Conservation (phyloP, 2,113 vertebrate species). For the Eurystomus gularis region DNA sequence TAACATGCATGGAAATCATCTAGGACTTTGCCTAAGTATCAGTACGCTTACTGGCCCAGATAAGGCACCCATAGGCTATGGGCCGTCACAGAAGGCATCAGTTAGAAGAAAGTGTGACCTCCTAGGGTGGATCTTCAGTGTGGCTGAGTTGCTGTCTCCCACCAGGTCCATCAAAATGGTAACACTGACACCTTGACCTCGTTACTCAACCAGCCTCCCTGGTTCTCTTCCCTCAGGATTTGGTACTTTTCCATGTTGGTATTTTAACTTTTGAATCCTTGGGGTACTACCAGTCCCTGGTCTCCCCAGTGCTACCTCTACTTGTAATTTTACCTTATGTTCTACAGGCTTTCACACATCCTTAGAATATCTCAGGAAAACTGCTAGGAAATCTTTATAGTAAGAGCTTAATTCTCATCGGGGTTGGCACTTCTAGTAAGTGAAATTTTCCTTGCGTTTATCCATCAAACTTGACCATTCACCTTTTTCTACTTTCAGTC, state of each 20-base stretch:
- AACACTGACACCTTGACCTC: not conserved
- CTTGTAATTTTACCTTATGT: not conserved
- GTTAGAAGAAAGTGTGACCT: not conserved
- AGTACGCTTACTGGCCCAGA: not conserved
- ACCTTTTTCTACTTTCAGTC: not conserved
- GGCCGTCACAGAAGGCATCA: not conserved
- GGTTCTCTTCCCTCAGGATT: not conserved
- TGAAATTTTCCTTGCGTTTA: not conserved
- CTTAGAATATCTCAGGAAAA: not conserved
- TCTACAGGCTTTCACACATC: too few species aligned
- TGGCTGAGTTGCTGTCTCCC: not conserved
- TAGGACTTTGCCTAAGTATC: not conserved
- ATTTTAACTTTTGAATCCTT: not conserved
- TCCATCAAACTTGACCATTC: not conserved
- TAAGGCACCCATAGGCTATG: too few species aligned
- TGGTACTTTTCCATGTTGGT: not conserved
- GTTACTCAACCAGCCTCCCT: not conserved
- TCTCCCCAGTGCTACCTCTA: not conserved
- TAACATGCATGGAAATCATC: not conserved
- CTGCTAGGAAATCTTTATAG: not conserved
- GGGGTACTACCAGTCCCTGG: not conserved
- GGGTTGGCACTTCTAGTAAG: not conserved
- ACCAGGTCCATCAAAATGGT: not conserved
- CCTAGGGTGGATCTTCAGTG: not conserved
- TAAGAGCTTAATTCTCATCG: not conserved